phyloP scores from a whole-genome alignment of 2,888 invertebrate species.

The Gymnosoma rotundatum region DNA sequence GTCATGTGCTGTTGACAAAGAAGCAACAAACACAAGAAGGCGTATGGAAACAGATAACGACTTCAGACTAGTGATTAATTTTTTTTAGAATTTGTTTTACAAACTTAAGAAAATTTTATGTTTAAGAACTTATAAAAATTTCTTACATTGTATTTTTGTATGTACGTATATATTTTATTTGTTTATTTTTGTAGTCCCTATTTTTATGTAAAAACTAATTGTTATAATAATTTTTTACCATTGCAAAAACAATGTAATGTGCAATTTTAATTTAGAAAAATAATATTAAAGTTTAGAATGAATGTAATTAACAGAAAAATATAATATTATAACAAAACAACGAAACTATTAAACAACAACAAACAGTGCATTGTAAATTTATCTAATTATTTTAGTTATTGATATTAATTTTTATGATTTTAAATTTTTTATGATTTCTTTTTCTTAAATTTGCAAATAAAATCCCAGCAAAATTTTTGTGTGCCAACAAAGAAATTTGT shows the following conservation, averaged over 20 bases:
- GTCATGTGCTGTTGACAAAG: conserved; percentile 15
- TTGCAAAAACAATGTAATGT: conserved; percentile 62
- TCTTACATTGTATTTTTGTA: conserved; percentile 22
- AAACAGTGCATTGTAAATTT: conserved; percentile 28
- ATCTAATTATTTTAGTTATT: conserved; percentile 38
- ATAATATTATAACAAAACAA: conserved; percentile 28
- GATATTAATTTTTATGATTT: conserved; percentile 30
- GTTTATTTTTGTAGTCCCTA: conserved; percentile 53
- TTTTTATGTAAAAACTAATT: conserved; percentile 25
- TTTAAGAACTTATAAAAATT: conserved; percentile 8
- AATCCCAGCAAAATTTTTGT: conserved; percentile 50
- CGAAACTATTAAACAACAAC: conserved; percentile 30
- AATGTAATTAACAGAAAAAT: conserved; percentile 27
- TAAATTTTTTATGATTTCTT: conserved; percentile 4
- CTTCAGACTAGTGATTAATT: conserved; percentile 56
- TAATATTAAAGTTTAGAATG: conserved; percentile 5
- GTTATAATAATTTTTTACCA: conserved; percentile 47
- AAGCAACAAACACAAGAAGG: conserved; percentile 2
- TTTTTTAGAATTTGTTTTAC: conserved; percentile 25
- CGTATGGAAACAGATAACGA: conserved; percentile 34
- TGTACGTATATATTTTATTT: conserved; percentile 35
- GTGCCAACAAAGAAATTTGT: conserved; percentile 47
- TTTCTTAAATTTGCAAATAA: conserved; percentile 49
- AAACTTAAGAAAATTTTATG: background rate
- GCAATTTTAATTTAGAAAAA: conserved; percentile 64